Evolutionary conservation across 2,797 vertebrate species (phyloP), one percentile per base, ranked within the genome.

Genomic region (Falco cherrug): DNA sequence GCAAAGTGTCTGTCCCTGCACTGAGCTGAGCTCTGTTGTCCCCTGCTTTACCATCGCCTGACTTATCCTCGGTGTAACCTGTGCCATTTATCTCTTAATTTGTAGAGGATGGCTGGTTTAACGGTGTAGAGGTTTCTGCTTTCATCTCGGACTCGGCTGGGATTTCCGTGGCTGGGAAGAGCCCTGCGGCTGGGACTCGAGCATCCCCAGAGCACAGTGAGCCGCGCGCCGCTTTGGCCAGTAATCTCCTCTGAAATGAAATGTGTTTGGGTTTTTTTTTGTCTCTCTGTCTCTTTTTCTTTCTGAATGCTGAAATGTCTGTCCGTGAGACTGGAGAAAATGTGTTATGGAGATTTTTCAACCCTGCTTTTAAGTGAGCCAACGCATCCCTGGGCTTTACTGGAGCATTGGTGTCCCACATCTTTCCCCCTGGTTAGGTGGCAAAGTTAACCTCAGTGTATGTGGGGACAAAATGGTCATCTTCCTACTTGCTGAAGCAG

Each of bases 101-200:
- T 87, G 31, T 76, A 98, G 98, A 93, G 48, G 68, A 95, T 94
- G 73, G 79, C 91, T 16, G 22, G 20, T 28, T 39, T 78, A 33
- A 60, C 65, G 1, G n/a, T 89, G 57, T 97, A 93, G 74, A 92
- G 59, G 14, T 15, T 20, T 24, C 61, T 35, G 15, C 29, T 77
- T 10, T 41, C 57, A 1, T 31, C 73, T 31, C 0, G 64, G 28
- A 65, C 63, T 33, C 53, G 2, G 59, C 56, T 80, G 93, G 92
- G 95, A 95, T 33, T 68, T 41, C 71, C 43, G 5, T 6, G 67
- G 80, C 95, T 3, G 1, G 87, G 64, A 91, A 24, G 68, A 94
- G 63, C 70, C 29, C 9, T 41, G 53, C 9, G 61, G 75, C 19
- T 3, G 56, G 56, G 56, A 17, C 63, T 3, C 13, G 54, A 87